Evolutionary conservation across 2,113 vertebrate species (phyloP).

Genomic region (Brevimyrus niger): DNA sequence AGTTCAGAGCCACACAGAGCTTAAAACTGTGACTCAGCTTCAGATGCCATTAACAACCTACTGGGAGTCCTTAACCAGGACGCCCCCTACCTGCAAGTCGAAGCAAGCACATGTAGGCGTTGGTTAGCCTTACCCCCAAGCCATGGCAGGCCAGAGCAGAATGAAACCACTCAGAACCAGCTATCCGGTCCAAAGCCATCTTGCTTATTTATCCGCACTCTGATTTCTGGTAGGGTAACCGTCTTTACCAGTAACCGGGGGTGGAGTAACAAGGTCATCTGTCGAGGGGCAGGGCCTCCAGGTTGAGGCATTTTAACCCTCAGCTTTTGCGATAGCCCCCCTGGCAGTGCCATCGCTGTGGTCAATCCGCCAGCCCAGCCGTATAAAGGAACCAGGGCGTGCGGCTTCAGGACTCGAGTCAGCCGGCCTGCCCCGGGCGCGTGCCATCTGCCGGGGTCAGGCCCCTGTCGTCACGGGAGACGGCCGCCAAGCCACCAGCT

Average conservation of each 20-base stretch:
- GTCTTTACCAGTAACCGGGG: background rate
- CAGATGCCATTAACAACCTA: background rate
- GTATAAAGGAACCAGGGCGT: background rate
- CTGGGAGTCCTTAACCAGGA: background rate
- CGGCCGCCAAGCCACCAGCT: background rate
- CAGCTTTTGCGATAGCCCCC: background rate
- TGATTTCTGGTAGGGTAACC: background rate
- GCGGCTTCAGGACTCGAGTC: background rate
- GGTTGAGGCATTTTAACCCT: background rate
- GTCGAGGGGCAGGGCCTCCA: background rate
- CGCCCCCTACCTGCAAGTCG: background rate
- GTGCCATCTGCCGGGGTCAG: background rate
- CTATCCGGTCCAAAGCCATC: background rate
- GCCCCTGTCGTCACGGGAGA: conserved; percentile 7
- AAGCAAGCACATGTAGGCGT: background rate
- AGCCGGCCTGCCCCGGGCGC: background rate
- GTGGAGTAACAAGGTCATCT: background rate
- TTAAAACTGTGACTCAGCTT: background rate
- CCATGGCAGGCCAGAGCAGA: background rate
- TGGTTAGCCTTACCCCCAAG: background rate
- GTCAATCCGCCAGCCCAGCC: background rate
- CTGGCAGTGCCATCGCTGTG: background rate
- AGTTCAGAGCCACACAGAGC: background rate
- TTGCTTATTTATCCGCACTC: background rate
- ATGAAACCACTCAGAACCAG: background rate